phyloP scores from a whole-genome alignment of 2,797 vertebrate species.

The Chelon auratus region DNA sequence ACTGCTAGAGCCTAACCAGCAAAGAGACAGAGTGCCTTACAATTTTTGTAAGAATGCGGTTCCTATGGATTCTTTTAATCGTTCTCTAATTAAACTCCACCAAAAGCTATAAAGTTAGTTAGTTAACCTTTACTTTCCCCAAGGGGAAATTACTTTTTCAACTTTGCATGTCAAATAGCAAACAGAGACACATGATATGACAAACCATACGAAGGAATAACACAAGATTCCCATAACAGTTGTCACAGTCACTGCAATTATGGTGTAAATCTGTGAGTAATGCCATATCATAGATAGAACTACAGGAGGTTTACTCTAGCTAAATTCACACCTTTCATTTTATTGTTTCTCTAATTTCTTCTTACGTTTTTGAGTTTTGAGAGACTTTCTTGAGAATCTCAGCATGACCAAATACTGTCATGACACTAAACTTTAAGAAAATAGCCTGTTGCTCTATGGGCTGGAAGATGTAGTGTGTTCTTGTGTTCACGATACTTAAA shows the following conservation, averaged over 20 bases:
- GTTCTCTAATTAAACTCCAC: slow-evolving; percentile 12
- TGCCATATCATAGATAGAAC: slow-evolving; percentile 1
- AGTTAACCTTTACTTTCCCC: too few relatives aligned
- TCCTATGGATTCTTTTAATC: neutral
- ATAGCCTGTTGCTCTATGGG: neutral
- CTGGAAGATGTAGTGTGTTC: neutral
- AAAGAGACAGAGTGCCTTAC: neutral
- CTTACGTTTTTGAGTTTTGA: neutral
- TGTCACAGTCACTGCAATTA: slow-evolving; percentile 19
- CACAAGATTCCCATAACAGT: neutral
- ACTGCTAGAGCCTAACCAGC: neutral
- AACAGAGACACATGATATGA: too few relatives aligned
- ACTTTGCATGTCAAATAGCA: too few relatives aligned
- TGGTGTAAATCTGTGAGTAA: neutral
- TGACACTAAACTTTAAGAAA: neutral
- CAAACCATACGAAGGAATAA: too few relatives aligned
- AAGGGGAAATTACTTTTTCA: too few relatives aligned
- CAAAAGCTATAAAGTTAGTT: neutral
- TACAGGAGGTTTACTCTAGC: neutral
- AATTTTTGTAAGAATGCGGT: neutral
- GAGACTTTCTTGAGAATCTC: neutral
- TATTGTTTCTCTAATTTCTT: neutral
- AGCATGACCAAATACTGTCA: neutral
- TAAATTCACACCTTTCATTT: neutral
- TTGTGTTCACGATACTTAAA: neutral